Evolutionary conservation across 2,797 vertebrate species (phyloP).

Genomic region (Todus mexicanus): DNA sequence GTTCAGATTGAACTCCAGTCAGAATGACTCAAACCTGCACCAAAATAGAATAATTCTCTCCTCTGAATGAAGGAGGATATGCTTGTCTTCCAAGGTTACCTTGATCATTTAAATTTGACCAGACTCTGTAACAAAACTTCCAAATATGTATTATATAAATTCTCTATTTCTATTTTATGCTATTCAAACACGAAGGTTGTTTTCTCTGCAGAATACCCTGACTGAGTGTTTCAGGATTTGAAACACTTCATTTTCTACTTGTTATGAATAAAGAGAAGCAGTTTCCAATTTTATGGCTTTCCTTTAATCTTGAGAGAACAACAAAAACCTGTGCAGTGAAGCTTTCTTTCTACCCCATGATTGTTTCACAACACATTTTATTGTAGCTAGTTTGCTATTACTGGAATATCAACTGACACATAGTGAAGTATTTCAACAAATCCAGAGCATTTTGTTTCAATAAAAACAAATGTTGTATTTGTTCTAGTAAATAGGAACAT

Average conservation of each 20-base stretch:
- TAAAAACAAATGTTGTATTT: neutral
- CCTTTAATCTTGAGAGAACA: neutral
- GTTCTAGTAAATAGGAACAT: neutral
- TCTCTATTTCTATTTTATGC: neutral
- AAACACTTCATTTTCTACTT: neutral
- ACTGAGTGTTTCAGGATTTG: neutral
- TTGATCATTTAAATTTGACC: neutral
- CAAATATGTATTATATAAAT: neutral
- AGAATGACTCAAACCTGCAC: neutral
- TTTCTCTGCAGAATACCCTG: neutral
- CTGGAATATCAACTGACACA: neutral
- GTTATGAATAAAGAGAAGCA: neutral
- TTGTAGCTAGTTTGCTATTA: neutral
- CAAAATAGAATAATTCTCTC: neutral
- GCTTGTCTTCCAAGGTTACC: neutral
- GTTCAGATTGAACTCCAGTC: neutral
- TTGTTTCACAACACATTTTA: neutral
- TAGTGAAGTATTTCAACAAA: neutral
- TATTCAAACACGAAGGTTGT: neutral
- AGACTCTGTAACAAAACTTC: neutral
- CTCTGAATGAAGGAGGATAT: neutral
- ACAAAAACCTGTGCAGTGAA: neutral
- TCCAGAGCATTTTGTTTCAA: neutral
- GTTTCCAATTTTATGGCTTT: neutral
- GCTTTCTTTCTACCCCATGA: neutral